Conservation (phyloP, 2,797 vertebrate species). For the Meda fulgida region DNA sequence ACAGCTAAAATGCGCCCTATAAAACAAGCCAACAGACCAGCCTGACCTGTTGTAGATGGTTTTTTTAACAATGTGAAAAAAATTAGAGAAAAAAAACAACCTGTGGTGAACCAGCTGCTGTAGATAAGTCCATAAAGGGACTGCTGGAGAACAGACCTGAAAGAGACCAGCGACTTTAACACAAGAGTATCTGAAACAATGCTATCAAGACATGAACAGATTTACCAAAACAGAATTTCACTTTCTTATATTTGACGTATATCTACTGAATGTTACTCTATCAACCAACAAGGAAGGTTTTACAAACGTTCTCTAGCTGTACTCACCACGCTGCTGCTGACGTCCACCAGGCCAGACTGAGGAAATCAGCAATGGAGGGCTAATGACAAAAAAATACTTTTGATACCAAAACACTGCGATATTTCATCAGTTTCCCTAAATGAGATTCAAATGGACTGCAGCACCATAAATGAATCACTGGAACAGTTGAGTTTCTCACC, state of each 20-base stretch:
- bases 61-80: background rate
- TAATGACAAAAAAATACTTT: constrained; percentile 60
- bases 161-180: constrained; percentile 35
- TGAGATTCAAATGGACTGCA: background rate
- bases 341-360: constrained; percentile 96
- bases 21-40: background rate
- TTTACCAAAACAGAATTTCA: background rate
- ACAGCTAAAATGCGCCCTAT: background rate
- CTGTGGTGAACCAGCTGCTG: constrained; percentile 91
- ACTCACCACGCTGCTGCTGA: constrained; percentile 94
- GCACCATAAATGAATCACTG: background rate
- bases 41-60: background rate
- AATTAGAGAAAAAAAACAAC: constrained; percentile 69
- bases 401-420: background rate
- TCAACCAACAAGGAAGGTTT: background rate
- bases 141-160: constrained; percentile 94
- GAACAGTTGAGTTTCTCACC: constrained; percentile 74
- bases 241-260: background rate
- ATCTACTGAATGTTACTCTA: background rate
- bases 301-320: background rate
- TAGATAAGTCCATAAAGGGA: constrained; percentile 88
- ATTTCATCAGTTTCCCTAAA: background rate
- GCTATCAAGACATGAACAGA: background rate
- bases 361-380: constrained; percentile 93
- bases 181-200: background rate